Base-by-base conservation (phyloP, 2,888 invertebrate genomes). In the Strigamia maritima region DNA sequence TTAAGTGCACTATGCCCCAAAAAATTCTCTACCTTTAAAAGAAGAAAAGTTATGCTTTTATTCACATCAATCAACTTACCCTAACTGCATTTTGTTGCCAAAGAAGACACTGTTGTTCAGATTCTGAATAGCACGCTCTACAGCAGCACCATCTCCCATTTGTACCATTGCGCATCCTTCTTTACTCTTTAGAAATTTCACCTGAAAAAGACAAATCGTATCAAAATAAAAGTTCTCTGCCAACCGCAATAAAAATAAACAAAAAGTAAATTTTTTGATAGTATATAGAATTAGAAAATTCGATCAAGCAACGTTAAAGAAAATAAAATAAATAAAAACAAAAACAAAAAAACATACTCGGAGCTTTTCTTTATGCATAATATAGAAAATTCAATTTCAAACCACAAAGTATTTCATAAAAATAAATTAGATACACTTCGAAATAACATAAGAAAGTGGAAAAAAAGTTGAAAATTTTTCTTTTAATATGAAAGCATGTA, bases 151-250 rank as follows among this genome's bases (percentile, higher is more conserved):
- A 87, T 97, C 97, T 10, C 98, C 97, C 96, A 99, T 95, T 88
- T 99, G 98, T 78, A 98, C 94, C 98, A 99, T 99, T 75, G 98
- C 98, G 79, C 98, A 97, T 82, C 98, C 98, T 85, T 97, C 97
- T 88, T 98, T 99, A 81, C 96, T 96, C 89, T 97, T 97, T 87
- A 99, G 88, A 88, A 98, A 99, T 88, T 98, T 98, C 85, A 98
- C 89, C 93, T 92, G 87, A 1, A 83, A 31, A 81, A 26, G 49
- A 49, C 49, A 65, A 65, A 65, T 24, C 12, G 10, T 2, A 26
- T 14, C 49, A 49, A 49, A 49, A 49, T 10, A 7, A 31, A 49
- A 49, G 10, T 49, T 49, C 49, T 10, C 49, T 10, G 14, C n/a
- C 49, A 49, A 14, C 16, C 49, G 10, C n/a, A 49, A 49, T 49